A percentile compares a stretch with the other conserved stretches of the same genome.
Evolutionary conservation across 1,140 invertebrate genomes (phyloP).

Genomic region (Eciton burchellii): DNA sequence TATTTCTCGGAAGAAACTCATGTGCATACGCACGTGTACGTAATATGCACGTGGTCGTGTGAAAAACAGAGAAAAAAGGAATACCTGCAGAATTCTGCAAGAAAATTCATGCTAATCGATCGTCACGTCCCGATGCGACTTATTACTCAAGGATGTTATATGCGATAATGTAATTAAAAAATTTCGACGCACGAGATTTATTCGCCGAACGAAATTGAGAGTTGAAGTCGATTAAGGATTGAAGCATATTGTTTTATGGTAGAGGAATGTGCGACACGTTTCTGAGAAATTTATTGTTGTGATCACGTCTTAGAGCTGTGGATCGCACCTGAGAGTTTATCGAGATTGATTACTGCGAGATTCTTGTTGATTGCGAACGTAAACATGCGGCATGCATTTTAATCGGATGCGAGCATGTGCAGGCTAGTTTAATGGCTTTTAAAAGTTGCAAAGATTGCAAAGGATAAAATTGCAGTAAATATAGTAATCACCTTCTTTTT

Average conservation of each 20-base stretch:
- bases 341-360: slow-evolving; percentile 4
- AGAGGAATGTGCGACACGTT: neutral
- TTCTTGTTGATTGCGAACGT: neutral
- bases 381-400: neutral
- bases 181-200: too few species aligned
- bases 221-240: neutral
- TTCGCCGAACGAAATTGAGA: too few species aligned
- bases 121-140: too few species aligned
- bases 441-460: neutral
- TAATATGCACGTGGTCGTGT: too few species aligned
- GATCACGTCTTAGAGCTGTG: neutral
- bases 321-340: neutral
- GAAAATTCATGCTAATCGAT: too few species aligned
- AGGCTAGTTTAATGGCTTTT: neutral
- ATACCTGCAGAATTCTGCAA: too few species aligned
- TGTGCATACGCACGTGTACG: too few species aligned
- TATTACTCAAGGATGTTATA: too few species aligned
- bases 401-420: neutral
- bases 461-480: neutral
- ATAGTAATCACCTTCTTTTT: neutral
- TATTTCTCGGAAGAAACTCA: too few species aligned
- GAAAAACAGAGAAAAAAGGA: too few species aligned
- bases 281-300: neutral
- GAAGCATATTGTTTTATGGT: neutral
- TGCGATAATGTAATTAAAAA: too few species aligned